Base-by-base conservation (phyloP, 1,140 invertebrate genomes). In the Drosophila sucinea region DNA sequence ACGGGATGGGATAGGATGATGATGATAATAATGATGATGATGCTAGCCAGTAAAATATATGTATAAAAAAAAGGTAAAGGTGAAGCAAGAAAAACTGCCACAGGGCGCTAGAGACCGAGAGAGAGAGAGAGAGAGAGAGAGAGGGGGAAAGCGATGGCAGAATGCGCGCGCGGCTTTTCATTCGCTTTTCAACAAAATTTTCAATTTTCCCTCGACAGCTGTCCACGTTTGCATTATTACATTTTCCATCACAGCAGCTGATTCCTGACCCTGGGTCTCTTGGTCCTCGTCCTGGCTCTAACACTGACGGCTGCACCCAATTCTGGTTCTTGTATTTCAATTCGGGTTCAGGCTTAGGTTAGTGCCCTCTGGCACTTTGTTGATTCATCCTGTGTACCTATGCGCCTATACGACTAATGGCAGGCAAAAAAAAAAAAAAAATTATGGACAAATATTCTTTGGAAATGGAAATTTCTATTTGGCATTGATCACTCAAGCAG, bases 191-290 rank as follows among this genome's bases (percentile, higher is more conserved):
- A 35, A 35, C 35, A 38, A 38, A 8, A 83, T 72, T 17, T 17
- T 17, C 80, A 87, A 87, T 87, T 87, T 89, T 71, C 80, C 6
- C 29, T 17, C 83, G 80, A 87, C 83, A 87, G 83, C 83, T 87
- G 83, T 87, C 83, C 83, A 87, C 83, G 78, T 87, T 73, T 78
- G 82, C 79, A 82, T 85, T 86, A 86, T 85, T 78, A 40, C 57
- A 25, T 67, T 67, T 75, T 67, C 33, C 40, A 23, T 47, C 56
- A 47, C 77, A 81, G 79, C 82, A 86, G 83, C 82, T 86, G 83
- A 86, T 86, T 85, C 83, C 83, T 86, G 82, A 86, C 82, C 82
- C 83, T 44, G 82, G 57, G 33, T 11, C 11, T 65, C 70, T 63
- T 66, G 62, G 44, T 64, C 60, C 29, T 40, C 6, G 57, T 55